A percentile compares a stretch with the other conserved stretches of the same genome.
Conservation (phyloP, 2,113 vertebrate genomes). For the Pyrgilauda ruficollis region DNA sequence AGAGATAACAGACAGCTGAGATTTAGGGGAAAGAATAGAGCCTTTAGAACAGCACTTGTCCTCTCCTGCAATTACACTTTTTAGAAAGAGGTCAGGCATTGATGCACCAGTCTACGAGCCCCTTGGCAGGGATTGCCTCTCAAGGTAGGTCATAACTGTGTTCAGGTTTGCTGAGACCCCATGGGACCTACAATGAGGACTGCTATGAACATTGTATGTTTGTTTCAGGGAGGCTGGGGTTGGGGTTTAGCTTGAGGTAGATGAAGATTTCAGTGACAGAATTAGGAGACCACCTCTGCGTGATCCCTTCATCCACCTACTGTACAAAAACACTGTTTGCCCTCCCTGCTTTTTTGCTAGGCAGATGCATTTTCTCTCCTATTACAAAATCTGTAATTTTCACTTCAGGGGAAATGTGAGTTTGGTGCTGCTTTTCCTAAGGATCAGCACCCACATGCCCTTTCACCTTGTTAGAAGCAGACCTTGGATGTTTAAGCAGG, state of each 20-base stretch:
- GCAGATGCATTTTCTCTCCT: not conserved
- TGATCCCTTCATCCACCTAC: not conserved
- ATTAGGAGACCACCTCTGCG: not conserved
- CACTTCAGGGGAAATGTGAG: not conserved
- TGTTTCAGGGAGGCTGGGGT: not conserved
- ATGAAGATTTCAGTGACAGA: not conserved
- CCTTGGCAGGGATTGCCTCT: not conserved
- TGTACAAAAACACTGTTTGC: not conserved
- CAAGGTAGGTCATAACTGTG: not conserved
- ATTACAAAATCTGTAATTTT: not conserved
- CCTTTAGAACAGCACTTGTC: not conserved
- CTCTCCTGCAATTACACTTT: not conserved
- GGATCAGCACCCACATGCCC: not conserved
- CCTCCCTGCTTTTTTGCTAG: not conserved
- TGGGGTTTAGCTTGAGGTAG: not conserved
- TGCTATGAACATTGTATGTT: not conserved
- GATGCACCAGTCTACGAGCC: fast-evolving
- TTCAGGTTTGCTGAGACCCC: not conserved
- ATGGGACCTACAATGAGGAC: not conserved
- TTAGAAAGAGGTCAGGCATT: not conserved
- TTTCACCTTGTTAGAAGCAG: not conserved
- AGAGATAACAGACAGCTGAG: not conserved
- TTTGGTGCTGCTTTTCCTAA: not conserved
- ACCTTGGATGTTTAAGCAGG: not conserved
- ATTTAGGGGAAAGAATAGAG: not conserved